Base-by-base conservation (phyloP, 2,113 vertebrate genomes). In the Pholis gunnellus region DNA sequence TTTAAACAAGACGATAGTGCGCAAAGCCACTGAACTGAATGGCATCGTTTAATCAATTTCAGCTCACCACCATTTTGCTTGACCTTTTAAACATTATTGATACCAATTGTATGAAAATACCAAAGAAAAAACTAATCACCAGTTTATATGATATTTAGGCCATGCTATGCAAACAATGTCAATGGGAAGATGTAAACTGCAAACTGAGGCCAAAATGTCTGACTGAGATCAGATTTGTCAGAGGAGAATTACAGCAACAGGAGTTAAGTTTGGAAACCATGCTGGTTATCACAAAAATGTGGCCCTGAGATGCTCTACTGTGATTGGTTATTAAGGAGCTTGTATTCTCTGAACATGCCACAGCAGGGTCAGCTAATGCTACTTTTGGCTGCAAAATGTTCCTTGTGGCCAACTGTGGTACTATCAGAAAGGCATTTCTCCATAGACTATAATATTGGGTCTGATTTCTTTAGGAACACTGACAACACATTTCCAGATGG, bases 261-360 rank as follows among this genome's bases (percentile, higher is more conserved):
- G 1, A 31, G 29, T 13, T 38, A 25, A 14, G 34, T 65, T 65
- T 66, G 63, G 38, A 63, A 36, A 61, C 38, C 38, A 15, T 25
- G 6, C 59, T 34, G 29, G 59, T 61, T 61, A 61, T 61, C 2
- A 13, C n/a, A 29, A 29, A 2, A 60, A 60, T 29, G 0, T 14
- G 6, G 11, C 63, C 20, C 65, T 46, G 22, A 27, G 25, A 46
- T 4, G 25, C n/a, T 42, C 20, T n/a, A 9, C 11, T 54, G 46
- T 52, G 46, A 70, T 9, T 52, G 67, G 29, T 65, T 42, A 57
- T 67, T n/a, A n/a, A n/a, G 36, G 25, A 54, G 46, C 46, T 56
- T 8, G 17, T 40, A 11, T 44, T 17, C 36, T 31, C 46, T 48
- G 46, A 48, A n/a, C 46, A 22, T 20, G 61, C 20, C 34, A 22